Conservation (phyloP, 2,797 vertebrate genomes). For the Jordanella pulchra region DNA sequence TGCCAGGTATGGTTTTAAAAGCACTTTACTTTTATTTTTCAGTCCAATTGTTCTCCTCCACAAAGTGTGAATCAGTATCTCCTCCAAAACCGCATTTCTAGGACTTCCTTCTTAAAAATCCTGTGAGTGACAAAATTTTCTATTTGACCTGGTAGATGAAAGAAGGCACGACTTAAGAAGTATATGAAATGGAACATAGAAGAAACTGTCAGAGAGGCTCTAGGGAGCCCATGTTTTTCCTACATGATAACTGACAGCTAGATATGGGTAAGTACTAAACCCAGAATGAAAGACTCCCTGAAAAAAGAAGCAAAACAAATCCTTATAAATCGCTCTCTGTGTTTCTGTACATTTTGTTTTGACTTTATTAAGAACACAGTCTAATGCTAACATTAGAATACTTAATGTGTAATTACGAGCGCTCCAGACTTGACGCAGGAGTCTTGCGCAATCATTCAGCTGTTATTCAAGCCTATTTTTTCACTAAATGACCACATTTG, state of each 20-base stretch:
- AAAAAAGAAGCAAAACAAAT: constrained; percentile 31
- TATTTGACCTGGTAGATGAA: constrained; percentile 36
- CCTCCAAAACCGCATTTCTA: constrained; percentile 13
- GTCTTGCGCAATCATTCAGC: too few species aligned
- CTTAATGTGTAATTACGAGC: neutral
- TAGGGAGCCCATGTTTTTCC: constrained; percentile 37
- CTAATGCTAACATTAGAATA: constrained; percentile 11
- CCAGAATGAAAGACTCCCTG: constrained; percentile 19
- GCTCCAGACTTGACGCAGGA: too few species aligned
- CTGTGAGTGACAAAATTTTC: constrained; percentile 45
- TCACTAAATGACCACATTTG: too few species aligned
- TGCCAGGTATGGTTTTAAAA: constrained; percentile 22
- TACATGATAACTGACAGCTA: constrained; percentile 47
- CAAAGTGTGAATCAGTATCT: constrained; percentile 14
- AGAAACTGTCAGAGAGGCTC: constrained; percentile 41
- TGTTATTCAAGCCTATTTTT: too few species aligned
- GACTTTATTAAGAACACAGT: constrained; percentile 29
- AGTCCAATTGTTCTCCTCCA: constrained; percentile 3
- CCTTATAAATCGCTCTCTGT: constrained; percentile 21
- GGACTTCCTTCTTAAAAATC: constrained; percentile 20
- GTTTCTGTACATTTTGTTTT: constrained; percentile 20
- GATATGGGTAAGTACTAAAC: constrained; percentile 31
- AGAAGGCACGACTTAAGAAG: constrained; percentile 41
- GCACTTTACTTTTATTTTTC: constrained; percentile 29
- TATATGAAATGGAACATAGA: constrained; percentile 52